Evolutionary conservation across 2,797 vertebrate species (phyloP).

Genomic region (Eptatretus atami): DNA sequence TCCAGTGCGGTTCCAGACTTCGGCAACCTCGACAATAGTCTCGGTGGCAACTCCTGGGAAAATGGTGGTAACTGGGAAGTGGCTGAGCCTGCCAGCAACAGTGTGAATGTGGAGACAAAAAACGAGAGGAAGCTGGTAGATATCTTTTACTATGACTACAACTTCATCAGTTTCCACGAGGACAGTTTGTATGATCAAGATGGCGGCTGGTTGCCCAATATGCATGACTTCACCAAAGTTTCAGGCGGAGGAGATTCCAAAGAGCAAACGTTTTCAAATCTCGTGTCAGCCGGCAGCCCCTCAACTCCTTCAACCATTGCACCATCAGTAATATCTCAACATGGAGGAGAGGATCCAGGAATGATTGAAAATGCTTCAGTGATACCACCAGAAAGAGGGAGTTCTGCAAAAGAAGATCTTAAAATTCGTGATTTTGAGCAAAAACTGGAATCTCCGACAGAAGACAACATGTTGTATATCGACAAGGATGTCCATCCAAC

Average conservation of each 20-base stretch:
- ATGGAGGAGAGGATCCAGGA: no score
- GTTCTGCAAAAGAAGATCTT: no score
- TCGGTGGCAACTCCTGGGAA: constrained; percentile 41
- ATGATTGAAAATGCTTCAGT: neutral
- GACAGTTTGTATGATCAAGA: constrained; percentile 32
- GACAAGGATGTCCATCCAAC: no score
- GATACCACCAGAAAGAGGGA: neutral
- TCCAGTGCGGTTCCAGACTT: constrained; percentile 10
- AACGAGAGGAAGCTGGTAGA: constrained; percentile 27
- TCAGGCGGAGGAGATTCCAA: no score
- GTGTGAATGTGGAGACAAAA: no score
- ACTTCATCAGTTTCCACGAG: constrained; percentile 86
- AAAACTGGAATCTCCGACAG: no score
- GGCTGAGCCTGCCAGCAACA: constrained; percentile 1
- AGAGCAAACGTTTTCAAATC: no score
- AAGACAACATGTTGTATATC: no score
- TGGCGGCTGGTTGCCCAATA: constrained; percentile 11
- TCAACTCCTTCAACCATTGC: no score
- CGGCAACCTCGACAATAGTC: constrained; percentile 26
- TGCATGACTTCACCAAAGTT: neutral
- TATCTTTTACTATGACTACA: constrained; percentile 91
- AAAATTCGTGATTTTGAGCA: no score
- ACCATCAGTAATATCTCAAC: no score
- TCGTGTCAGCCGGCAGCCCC: no score
- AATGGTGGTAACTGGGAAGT: constrained; percentile 30